Base-by-base conservation (phyloP, 2,113 vertebrate genomes). In the Phrynosoma platyrhinos region DNA sequence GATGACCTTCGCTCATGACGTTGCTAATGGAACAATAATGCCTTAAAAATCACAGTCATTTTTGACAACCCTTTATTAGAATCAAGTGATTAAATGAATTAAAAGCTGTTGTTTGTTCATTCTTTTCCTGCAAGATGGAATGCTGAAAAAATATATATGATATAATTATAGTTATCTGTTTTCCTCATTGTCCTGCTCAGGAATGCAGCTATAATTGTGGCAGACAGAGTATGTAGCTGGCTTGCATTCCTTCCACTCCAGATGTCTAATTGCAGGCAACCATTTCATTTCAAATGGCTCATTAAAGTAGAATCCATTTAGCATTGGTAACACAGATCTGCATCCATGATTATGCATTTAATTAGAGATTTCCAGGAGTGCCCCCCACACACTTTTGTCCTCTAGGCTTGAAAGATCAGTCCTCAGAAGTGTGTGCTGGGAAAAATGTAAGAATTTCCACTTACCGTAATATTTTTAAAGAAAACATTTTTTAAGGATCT, bases 201-300 rank as follows among this genome's bases (percentile, higher is more conserved):
- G 95, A 97, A 97, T 96, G 95, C 93, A 96, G 95, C 95, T 94
- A 95, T 94, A 96, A 96, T 97, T 96, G 95, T 97, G 96, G 96
- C 96, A 97, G 89, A 88, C 93, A 93, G 68, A 90, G 90, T 94
- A 82, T 90, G 86, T 88, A 94, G 87, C 90, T 97, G 96, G 96
- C 95, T 96, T 95, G 92, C 87, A 95, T 96, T 96, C 94, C 95
- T 96, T 95, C 95, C 91, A 93, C 92, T 96, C 94, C 96, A 97
- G 97, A 97, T 97, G 97, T 97, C 96, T 97, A 97, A 98, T 97
- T 97, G 96, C 95, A 97, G 96, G 95, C 96, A 97, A 97, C 95
- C 92, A 94, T 97, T 97, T 97, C 92, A 96, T 96, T 97, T 97
- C 94, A 96, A 97, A 97, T 97, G 96, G 94, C 92, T 97, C 95